Evolutionary conservation across 2,888 invertebrate species (phyloP).

Genomic region (Cerastis rubricosa): DNA sequence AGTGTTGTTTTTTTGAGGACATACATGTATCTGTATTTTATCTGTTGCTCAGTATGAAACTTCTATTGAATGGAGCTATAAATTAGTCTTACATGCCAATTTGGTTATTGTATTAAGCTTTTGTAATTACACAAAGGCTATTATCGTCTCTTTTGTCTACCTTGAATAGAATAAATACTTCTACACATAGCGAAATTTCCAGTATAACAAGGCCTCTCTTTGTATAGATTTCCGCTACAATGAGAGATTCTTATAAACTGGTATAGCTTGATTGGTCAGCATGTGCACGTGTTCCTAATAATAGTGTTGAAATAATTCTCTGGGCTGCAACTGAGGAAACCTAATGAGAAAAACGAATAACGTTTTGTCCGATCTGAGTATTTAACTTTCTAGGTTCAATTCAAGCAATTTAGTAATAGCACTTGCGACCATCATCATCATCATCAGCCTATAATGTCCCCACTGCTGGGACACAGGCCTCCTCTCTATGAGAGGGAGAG

Average conservation of each 20-base stretch:
- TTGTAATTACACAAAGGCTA: neutral
- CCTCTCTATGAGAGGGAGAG: too few relatives aligned
- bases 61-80: neutral
- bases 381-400: neutral
- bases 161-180: neutral
- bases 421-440: neutral
- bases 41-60: neutral
- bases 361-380: neutral
- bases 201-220: too few relatives aligned
- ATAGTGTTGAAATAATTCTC: neutral
- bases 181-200: too few relatives aligned
- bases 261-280: too few relatives aligned
- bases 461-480: too few relatives aligned
- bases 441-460: too few relatives aligned
- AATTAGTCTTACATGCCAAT: neutral
- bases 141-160: neutral
- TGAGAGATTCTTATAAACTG: too few relatives aligned
- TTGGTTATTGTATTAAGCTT: neutral
- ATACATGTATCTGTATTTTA: neutral
- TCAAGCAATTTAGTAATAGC: neutral
- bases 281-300: neutral
- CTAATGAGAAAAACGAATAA: neutral
- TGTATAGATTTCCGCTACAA: too few relatives aligned
- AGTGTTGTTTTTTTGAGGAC: slow-evolving; percentile 1
- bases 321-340: neutral